These are phyloP conservation scores for Microdon myrmicae DNA, from an alignment of 2,888 invertebrate species.

Conservation along the genomic window DNA sequence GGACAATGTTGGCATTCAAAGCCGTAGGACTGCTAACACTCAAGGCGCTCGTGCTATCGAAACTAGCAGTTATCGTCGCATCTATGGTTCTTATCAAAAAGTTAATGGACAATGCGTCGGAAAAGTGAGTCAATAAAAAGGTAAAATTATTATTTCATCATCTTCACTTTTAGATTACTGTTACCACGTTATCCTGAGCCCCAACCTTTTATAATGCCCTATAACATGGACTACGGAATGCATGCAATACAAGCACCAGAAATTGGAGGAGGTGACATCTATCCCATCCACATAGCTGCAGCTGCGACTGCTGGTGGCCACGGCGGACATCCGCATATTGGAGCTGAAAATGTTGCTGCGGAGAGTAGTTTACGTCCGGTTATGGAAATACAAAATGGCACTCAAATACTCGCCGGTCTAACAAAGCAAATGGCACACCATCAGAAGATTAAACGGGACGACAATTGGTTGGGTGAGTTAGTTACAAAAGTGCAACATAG, in stretches of 20 bases:
- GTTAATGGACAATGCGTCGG: constrained; percentile 71
- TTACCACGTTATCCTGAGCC: constrained; percentile 63
- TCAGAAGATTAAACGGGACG: constrained; percentile 65
- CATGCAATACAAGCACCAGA: constrained; percentile 58
- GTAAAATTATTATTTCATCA: constrained; percentile 2
- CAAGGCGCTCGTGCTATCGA: constrained; percentile 77
- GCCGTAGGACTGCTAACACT: constrained; percentile 73
- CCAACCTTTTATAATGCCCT: constrained; percentile 66
- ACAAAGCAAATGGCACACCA: constrained; percentile 59
- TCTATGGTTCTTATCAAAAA: constrained; percentile 72
- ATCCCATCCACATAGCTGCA: constrained; percentile 60
- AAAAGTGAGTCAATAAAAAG: constrained; percentile 60
- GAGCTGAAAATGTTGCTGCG: constrained; percentile 59
- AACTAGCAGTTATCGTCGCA: constrained; percentile 75
- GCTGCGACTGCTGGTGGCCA: constrained; percentile 56
- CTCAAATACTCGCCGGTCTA: constrained; percentile 61
- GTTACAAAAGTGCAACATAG: too few relatives aligned
- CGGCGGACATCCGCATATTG: constrained; percentile 56
- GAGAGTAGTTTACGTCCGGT: constrained; percentile 63
- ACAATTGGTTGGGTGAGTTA: constrained; percentile 62
- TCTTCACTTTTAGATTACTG: constrained; percentile 59
- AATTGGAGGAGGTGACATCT: constrained; percentile 61
- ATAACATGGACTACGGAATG: constrained; percentile 65
- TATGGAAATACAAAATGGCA: constrained; percentile 62
- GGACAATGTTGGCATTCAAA: constrained; percentile 72